A percentile compares a stretch with the other conserved stretches of the same genome.
These are phyloP conservation scores for Sitobion miscanthi DNA, from an alignment of 1,140 invertebrate species.

Conservation along the genomic window DNA sequence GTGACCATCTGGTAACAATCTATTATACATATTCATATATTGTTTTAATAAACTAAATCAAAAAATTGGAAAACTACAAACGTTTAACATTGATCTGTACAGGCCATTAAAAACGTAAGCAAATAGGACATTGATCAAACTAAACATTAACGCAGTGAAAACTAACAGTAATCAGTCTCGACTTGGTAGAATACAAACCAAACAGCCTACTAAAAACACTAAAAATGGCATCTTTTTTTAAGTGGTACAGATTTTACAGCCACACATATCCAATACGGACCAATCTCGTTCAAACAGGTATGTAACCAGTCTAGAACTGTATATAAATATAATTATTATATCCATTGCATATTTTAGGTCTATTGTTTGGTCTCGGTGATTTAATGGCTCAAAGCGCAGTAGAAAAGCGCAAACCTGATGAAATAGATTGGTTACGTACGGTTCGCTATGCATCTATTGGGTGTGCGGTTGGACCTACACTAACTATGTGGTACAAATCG, in stretches of 20 bases:
- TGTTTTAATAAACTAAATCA: neutral
- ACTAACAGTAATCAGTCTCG: neutral
- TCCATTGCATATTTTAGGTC: constrained; percentile 62
- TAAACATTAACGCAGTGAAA: neutral
- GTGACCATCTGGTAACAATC: neutral
- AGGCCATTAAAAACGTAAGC: neutral
- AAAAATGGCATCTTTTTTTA: constrained; percentile 40
- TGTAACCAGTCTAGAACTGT: neutral
- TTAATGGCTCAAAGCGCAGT: constrained; percentile 67
- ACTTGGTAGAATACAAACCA: neutral
- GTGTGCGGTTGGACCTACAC: constrained; percentile 69
- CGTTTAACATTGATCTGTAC: neutral
- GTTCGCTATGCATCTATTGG: constrained; percentile 66
- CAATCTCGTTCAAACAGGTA: constrained; percentile 48
- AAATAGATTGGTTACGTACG: constrained; percentile 65
- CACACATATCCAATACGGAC: constrained; percentile 38
- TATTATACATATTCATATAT: neutral
- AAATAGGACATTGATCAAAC: neutral
- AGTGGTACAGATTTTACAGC: constrained; percentile 38
- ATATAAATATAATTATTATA: neutral
- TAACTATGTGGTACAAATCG: constrained; percentile 74
- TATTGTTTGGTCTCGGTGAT: constrained; percentile 69
- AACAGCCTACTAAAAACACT: neutral
- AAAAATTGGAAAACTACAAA: neutral
- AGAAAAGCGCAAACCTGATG: constrained; percentile 64